A percentile compares a stretch with the other conserved stretches of the same genome.
These are phyloP conservation scores for Pimephales promelas DNA, from an alignment of 2,113 vertebrate species.

Conservation along the genomic window DNA sequence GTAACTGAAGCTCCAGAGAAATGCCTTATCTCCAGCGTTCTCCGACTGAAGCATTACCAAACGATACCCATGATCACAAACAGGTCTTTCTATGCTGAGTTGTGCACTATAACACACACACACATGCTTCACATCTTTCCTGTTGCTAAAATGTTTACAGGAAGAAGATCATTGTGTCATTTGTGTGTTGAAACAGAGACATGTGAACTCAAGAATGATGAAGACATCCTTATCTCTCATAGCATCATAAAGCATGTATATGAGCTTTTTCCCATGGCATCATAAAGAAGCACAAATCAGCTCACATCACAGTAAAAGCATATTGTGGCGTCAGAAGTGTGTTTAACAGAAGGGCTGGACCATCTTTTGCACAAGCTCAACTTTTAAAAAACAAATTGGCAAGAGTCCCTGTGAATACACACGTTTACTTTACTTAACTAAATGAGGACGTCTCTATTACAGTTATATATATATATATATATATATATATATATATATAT, in stretches of 20 bases:
- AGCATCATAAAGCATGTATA: neutral
- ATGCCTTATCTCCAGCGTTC: neutral
- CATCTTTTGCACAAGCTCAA: neutral
- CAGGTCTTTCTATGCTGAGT: neutral
- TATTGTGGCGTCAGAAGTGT: neutral
- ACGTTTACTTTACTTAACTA: neutral
- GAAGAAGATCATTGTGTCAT: neutral
- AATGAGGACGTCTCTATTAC: neutral
- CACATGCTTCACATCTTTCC: neutral
- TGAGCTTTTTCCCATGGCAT: neutral
- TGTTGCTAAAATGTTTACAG: neutral
- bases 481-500: too few species aligned
- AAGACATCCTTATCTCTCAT: neutral
- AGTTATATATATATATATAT: neutral
- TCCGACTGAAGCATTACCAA: neutral
- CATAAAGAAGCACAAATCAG: neutral
- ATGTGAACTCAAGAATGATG: neutral
- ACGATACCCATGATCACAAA: neutral
- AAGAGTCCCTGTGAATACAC: neutral
- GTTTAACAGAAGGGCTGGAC: neutral
- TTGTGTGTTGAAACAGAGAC: neutral
- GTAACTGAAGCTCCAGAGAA: constrained; percentile 13
- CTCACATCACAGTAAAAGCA: neutral
- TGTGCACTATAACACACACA: neutral
- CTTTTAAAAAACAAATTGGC: constrained; percentile 3